Evolutionary conservation across 2,888 invertebrate genomes (phyloP).

Genomic region (Pegoplata infirma): DNA sequence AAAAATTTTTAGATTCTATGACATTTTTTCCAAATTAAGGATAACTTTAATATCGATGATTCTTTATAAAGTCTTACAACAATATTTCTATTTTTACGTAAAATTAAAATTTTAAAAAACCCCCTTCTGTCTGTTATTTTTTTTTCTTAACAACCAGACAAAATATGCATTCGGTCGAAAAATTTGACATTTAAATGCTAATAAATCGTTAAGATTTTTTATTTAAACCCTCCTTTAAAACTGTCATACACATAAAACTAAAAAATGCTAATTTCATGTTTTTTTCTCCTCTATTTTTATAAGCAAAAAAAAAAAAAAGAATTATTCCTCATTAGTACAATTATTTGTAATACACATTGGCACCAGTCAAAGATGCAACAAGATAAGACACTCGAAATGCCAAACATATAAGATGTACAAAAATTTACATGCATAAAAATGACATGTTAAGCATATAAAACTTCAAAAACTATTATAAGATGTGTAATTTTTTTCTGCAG

Average conservation of each 20-base stretch:
- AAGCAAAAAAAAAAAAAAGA: constrained; percentile 22
- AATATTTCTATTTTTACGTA: too few relatives aligned
- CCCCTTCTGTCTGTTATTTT: constrained; percentile 7
- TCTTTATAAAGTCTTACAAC: too few relatives aligned
- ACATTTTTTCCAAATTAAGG: too few relatives aligned
- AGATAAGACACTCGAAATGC: constrained; percentile 26
- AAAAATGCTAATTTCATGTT: constrained; percentile 29
- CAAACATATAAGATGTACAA: neutral
- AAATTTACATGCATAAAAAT: constrained; percentile 29
- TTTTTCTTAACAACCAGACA: constrained; percentile 41
- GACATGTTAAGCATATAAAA: constrained; percentile 31
- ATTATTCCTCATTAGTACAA: constrained; percentile 59
- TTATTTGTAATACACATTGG: constrained; percentile 59
- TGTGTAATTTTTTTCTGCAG: neutral
- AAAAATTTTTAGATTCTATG: too few relatives aligned
- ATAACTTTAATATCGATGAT: too few relatives aligned
- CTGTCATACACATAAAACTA: neutral
- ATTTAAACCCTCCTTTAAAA: constrained; percentile 21
- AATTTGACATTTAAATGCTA: constrained; percentile 66
- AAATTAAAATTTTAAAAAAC: neutral
- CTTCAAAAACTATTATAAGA: neutral
- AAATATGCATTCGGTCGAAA: constrained; percentile 62
- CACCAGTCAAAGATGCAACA: constrained; percentile 33
- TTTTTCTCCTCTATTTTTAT: constrained; percentile 34
- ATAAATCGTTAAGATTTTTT: constrained; percentile 61